Conservation (phyloP, 2,113 vertebrate genomes). For the Mesitornis unicolor region DNA sequence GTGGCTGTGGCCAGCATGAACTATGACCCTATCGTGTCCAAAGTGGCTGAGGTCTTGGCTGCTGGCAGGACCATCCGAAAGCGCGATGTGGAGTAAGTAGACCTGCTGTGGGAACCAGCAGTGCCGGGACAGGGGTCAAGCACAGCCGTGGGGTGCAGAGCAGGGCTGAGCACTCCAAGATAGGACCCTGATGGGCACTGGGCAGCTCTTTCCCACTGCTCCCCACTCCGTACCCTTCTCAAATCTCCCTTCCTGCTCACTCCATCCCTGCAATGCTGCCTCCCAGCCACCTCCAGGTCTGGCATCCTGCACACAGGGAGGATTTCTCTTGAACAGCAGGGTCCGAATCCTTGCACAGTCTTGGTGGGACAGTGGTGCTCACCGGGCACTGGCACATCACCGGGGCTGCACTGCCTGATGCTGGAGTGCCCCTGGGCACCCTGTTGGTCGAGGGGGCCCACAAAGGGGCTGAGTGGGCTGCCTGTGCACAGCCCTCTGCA, state of each 20-base stretch:
- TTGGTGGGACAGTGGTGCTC: not conserved
- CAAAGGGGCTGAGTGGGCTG: not conserved
- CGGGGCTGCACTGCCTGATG: not conserved
- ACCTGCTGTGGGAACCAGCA: not conserved
- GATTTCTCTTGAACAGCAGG: not conserved
- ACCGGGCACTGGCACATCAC: not conserved
- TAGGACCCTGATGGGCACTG: rapidly evolving
- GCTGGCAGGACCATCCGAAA: conserved; percentile 92
- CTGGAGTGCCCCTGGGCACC: not conserved
- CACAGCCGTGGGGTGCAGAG: rapidly evolving
- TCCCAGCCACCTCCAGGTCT: not conserved
- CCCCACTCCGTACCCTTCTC: not conserved
- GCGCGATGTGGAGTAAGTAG: conserved; percentile 96
- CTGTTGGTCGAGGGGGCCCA: not conserved
- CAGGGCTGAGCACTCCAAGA: not conserved
- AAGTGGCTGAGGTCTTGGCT: conserved; percentile 92
- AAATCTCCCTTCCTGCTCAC: not conserved
- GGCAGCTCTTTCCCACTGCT: not conserved
- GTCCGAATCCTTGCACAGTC: not conserved
- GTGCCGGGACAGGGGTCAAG: not conserved
- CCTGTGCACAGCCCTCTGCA: not conserved
- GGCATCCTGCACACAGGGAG: rapidly evolving
- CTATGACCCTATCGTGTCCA: conserved; percentile 95
- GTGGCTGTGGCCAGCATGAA: conserved; percentile 97
- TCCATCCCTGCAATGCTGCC: not conserved